Evolutionary conservation across 2,888 invertebrate species (phyloP).

Genomic region (Drosophila kuntzei): DNA sequence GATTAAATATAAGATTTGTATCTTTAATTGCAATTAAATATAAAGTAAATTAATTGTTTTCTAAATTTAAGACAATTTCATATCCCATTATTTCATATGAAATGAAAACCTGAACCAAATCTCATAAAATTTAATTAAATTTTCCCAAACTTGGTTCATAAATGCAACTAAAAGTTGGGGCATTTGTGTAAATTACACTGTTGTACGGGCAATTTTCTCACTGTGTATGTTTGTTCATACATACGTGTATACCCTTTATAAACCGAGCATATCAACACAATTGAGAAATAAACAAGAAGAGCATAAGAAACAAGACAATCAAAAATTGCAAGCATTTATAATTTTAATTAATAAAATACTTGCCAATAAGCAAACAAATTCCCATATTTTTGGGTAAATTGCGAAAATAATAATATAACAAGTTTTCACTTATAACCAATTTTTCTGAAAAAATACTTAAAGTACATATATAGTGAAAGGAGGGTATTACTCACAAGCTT

Average conservation of each 20-base stretch:
- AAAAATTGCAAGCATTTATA: no score
- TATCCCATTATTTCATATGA: neutral
- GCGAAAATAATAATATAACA: no score
- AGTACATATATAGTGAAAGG: neutral
- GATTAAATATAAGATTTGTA: no score
- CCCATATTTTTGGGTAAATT: no score
- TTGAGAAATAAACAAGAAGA: neutral
- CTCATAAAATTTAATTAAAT: neutral
- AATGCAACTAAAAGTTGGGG: no score
- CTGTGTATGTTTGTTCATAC: constrained; percentile 4
- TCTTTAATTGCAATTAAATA: neutral
- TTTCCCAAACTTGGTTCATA: no score
- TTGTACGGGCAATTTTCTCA: neutral
- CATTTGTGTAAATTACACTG: neutral
- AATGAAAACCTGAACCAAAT: neutral
- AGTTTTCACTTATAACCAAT: no score
- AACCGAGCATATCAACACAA: neutral
- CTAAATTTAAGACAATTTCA: no score
- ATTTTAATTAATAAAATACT: no score
- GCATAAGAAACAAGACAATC: no score
- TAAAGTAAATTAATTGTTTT: neutral
- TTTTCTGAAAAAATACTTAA: neutral
- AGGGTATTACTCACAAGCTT: neutral
- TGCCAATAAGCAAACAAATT: no score
- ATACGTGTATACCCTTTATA: constrained; percentile 10